Evolutionary conservation across 2,797 vertebrate species (phyloP).

Genomic region (Neosilurus hyrtlii): DNA sequence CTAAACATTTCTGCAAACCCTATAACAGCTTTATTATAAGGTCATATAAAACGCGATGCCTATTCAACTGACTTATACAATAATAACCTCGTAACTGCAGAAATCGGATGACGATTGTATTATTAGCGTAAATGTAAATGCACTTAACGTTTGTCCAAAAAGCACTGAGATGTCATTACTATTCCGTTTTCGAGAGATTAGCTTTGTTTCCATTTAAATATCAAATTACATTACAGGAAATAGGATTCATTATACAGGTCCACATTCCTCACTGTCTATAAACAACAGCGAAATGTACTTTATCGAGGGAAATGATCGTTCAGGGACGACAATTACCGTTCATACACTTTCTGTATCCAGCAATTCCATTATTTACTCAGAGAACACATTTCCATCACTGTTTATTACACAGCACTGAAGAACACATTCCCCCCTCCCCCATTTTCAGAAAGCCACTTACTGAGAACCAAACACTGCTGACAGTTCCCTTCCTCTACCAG

Average conservation of each 20-base stretch:
- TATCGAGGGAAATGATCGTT: background rate
- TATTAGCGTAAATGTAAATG: background rate
- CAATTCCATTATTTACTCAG: background rate
- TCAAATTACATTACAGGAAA: slow-evolving; percentile 16
- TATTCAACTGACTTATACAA: background rate
- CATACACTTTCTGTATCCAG: background rate
- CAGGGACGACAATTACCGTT: background rate
- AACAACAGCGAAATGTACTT: background rate
- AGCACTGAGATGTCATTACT: slow-evolving; percentile 2
- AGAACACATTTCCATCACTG: background rate
- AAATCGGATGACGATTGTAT: background rate
- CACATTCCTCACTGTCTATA: background rate
- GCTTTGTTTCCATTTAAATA: slow-evolving; percentile 12
- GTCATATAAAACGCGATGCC: background rate
- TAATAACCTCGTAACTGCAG: background rate
- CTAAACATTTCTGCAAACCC: background rate
- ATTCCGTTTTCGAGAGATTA: background rate
- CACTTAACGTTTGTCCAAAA: background rate
- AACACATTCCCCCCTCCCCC: background rate
- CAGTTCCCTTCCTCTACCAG: background rate
- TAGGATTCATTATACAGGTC: background rate
- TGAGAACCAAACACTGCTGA: slow-evolving; percentile 38
- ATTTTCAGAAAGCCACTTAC: slow-evolving; percentile 13
- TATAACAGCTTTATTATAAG: background rate
- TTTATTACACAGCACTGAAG: background rate